phyloP scores from a whole-genome alignment of 2,888 invertebrate species.

The Aplocera efformata region DNA sequence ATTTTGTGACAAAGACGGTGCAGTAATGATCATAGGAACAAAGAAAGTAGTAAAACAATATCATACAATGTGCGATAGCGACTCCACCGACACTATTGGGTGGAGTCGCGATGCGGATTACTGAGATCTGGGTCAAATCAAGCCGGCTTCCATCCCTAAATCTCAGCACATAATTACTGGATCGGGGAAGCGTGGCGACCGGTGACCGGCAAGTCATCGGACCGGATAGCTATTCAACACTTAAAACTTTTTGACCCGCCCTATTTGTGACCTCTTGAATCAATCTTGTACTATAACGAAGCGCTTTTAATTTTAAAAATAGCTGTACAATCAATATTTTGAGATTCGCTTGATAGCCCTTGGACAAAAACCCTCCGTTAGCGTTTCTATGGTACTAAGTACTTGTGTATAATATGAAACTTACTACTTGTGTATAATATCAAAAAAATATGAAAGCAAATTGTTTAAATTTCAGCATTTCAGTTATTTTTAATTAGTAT shows the following conservation, averaged over 20 bases:
- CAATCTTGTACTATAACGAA: constrained; percentile 26
- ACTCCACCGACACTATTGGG: constrained; percentile 16
- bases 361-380: constrained; percentile 10
- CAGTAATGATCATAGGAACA: constrained; percentile 21
- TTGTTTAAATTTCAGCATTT: constrained; percentile 7
- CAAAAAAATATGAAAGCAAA: constrained; percentile 3
- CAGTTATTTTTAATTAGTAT: constrained; percentile 12
- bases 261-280: constrained; percentile 27
- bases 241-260: constrained; percentile 52
- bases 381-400: constrained; percentile 7
- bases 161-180: constrained; percentile 58
- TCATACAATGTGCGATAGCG: constrained; percentile 39
- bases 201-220: constrained; percentile 12
- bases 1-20: too few relatives aligned
- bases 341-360: constrained; percentile 17
- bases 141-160: constrained; percentile 51
- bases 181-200: constrained; percentile 41
- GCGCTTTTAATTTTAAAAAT: constrained; percentile 26
- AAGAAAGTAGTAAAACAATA: constrained; percentile 33
- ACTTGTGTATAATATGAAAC: too few relatives aligned
- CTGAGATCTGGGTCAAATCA: constrained; percentile 58
- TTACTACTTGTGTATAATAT: too few relatives aligned
- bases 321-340: constrained; percentile 16
- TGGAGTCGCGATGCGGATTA: constrained; percentile 44
- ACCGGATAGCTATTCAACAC: constrained; percentile 38